Evolutionary conservation across 2,888 invertebrate species (phyloP), one percentile per base, ranked within the genome.

Genomic region (Scaptomyza parva): DNA sequence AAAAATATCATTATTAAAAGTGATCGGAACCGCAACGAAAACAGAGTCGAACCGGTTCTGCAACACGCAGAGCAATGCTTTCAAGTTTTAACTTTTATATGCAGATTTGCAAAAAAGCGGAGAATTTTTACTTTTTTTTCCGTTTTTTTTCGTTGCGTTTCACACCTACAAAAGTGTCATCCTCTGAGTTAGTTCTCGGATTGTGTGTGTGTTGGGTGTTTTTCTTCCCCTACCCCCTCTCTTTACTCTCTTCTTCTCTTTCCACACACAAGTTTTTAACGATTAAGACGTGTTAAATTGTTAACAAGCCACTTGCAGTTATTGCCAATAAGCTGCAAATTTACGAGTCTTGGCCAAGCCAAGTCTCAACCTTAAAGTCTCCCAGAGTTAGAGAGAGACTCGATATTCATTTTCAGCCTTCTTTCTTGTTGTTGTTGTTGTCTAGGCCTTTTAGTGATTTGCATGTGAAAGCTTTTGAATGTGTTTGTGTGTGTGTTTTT

Each of bases 211-310:
- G 35, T 9, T 48, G 30, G 48, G 41, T 61, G 6, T 30, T 45
- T 26, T 30, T 20, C 9, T 33, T 24, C 44, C 22, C 9, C 14
- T 14, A n/a, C 9, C 47, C 12, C 55, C 18, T 24, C 22, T 4
- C 6, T 33, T 5, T n/a, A n/a, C 33, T 35, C 20, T 30, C 43
- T 45, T 4, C 6, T 33, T 5, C n/a, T n/a, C 33, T 35, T 18
- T 30, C 43, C 43, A 73, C 72, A 4, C 78, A 90, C 91, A 89
- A 91, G 89, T 91, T 91, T 91, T 91, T 91, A 89, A 90, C 90
- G 91, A 91, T 91, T 91, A 91, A 91, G 91, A 91, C 83, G 91
- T 91, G 91, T 91, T 91, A 91, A 91, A 91, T 91, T 91, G 91
- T 91, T 91, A 91, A 91, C 91, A 91, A 91, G 91, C 91, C 89